Conservation (phyloP, 2,888 invertebrate species). For the Rhogogaster chlorosoma region DNA sequence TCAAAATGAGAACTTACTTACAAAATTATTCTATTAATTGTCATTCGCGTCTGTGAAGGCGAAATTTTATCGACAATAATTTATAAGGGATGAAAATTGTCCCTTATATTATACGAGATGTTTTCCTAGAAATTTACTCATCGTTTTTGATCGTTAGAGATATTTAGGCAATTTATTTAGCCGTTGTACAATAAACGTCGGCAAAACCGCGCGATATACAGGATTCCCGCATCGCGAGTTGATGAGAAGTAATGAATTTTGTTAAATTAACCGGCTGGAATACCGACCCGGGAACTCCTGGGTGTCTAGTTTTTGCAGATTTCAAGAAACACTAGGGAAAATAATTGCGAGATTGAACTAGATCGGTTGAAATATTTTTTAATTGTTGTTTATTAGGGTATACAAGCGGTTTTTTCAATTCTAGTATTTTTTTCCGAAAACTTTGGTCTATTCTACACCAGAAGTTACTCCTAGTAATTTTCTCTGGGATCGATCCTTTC, state of each 20-base stretch:
- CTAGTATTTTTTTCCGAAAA: not conserved
- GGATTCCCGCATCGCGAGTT: conserved; percentile 25
- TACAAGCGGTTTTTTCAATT: not conserved
- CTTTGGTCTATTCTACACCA: not conserved
- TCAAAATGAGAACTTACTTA: not conserved
- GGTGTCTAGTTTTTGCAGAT: not conserved
- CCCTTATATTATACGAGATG: not conserved
- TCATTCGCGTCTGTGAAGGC: not conserved
- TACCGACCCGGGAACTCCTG: not conserved
- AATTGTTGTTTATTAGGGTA: not conserved
- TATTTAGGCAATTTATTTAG: not conserved
- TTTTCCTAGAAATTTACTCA: not conserved
- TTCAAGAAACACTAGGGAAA: not conserved
- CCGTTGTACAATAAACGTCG: not conserved
- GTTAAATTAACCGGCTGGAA: conserved; percentile 3
- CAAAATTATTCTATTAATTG: not conserved
- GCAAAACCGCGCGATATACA: not conserved
- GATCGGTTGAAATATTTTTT: not conserved
- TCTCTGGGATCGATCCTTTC: not conserved
- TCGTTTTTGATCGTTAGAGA: not conserved
- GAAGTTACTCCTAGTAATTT: not conserved
- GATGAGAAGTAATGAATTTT: conserved; percentile 31
- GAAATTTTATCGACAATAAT: not conserved
- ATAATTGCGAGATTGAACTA: not conserved
- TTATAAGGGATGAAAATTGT: not conserved